Conservation (phyloP, 2,797 vertebrate species). For the Novumbra hubbsi region DNA sequence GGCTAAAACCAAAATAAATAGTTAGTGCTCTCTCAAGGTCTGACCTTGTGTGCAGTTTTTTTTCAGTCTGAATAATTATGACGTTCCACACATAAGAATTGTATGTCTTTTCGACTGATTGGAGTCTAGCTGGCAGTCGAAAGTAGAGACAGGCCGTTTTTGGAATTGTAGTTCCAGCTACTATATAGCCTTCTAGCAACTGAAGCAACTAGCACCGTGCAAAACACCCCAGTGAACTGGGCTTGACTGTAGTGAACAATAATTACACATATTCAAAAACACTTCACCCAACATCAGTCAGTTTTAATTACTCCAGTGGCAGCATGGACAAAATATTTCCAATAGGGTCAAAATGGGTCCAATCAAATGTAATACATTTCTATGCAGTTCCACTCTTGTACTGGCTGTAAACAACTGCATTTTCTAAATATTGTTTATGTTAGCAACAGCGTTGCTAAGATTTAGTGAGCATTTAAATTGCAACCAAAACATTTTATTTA, state of each 20-base stretch:
- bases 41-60: slow-evolving; percentile 44
- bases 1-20: not conserved
- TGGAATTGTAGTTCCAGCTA: not conserved
- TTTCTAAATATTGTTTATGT: slow-evolving; percentile 22
- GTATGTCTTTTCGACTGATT: slow-evolving; percentile 21
- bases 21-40: slow-evolving; percentile 14
- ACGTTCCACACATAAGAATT: slow-evolving; percentile 50
- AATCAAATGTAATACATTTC: not conserved
- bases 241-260: not conserved
- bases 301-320: not conserved
- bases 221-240: not conserved
- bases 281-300: not conserved
- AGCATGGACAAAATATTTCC: not conserved
- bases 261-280: slow-evolving; percentile 14
- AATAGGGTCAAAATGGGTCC: not conserved
- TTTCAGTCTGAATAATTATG: slow-evolving; percentile 39
- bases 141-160: not conserved
- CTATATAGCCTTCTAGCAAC: slow-evolving; percentile 2
- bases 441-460: slow-evolving; percentile 9
- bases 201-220: not conserved
- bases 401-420: slow-evolving; percentile 14
- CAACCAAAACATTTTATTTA: slow-evolving; percentile 38
- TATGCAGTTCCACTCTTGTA: not conserved
- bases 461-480: slow-evolving; percentile 44
- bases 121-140: slow-evolving; percentile 13